Evolutionary conservation across 2,797 vertebrate species (phyloP), one percentile per base, ranked within the genome.

Genomic region (Spinus pinus): DNA sequence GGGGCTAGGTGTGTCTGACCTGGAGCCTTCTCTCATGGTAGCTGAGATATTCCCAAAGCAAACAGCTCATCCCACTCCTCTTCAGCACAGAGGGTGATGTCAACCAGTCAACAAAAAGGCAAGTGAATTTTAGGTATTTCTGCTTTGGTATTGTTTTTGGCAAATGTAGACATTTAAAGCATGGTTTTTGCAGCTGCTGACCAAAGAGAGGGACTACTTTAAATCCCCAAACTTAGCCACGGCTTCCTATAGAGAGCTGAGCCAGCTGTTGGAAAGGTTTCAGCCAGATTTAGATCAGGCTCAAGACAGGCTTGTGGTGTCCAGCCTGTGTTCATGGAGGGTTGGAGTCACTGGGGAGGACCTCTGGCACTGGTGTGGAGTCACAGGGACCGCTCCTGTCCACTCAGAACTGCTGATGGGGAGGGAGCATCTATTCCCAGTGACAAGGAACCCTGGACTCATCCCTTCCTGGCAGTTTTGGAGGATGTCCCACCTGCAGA

Each of bases 401-500:
- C 16, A 1, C 35, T n/a, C 57, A 30, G 33, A 64, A 22, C 31
- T 42, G 57, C 30, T 72, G 50, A 13, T 42, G 25, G 67, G 35
- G 12, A 66, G 28, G 56, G 25, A 54, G 15, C 0, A 0, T 33
- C 44, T 49, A 2, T 27, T 49, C 35, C 17, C 5, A 3, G 2
- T 4, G 50, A 14, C 0, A 0, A 25, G 50, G 54, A 54, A 7
- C 39, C 25, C 58, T 39, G 61, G 35, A 6, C 35, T 60, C 1
- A 1, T 37, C 33, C n/a, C 16, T 81, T 18, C 33, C 58, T 46
- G 50, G 27, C 24, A n/a, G 19, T 37, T 83, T 5, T 62, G 10
- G 54, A 53, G 33, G 35, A 10, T 19, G 50, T 46, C 57, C 23
- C 64, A 78, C 35, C 33, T 58, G 60, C 37, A 30, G 42, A 72